Evolutionary conservation across 2,888 invertebrate genomes (phyloP), one percentile per base, ranked within the genome.

Genomic region (Lasius platythorax): DNA sequence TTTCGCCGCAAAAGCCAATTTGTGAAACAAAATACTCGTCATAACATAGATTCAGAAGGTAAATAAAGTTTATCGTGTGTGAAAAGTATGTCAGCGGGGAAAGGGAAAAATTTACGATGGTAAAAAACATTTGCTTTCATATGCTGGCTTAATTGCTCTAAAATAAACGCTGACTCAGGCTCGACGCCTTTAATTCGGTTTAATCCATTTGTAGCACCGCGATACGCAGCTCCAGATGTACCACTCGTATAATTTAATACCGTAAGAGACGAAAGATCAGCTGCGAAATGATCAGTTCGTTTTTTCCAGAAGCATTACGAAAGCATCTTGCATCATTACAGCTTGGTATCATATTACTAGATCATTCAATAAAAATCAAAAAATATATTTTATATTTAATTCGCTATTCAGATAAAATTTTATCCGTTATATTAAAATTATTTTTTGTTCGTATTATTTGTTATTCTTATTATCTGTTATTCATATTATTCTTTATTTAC

Each of bases 111-210:
- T 28, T 76, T 28, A 68, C 6, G 40, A 9, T n/a, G 46, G 3
- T 37, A 33, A 33, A 46, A 61, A 33, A 66, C 46, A 67, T 61
- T 81, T 40, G 64, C 66, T 74, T 70, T 43, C 43, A 28, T 82
- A 79, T 53, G 67, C 74, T 73, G 84, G 85, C 86, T 91, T 91
- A 91, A 92, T 92, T 91, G 88, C 87, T 92, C 92, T 89, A 91
- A 92, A 92, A 92, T 91, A 91, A 91, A 85, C 88, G 87, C 85
- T 89, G 92, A 92, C 88, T 92, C 92, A 89, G 63, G 79, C 75
- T 8, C 50, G 76, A 88, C 89, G 89, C 87, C 84, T 89, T 87
- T 86, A 86, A 89, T 85, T 87, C 66, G 74, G 64, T 74, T 89
- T 90, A 89, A 90, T 90, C 84, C 87, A 86, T 90, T 87, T 84